Conservation (phyloP, 2,113 vertebrate genomes). For the Anseranas semipalmata region DNA sequence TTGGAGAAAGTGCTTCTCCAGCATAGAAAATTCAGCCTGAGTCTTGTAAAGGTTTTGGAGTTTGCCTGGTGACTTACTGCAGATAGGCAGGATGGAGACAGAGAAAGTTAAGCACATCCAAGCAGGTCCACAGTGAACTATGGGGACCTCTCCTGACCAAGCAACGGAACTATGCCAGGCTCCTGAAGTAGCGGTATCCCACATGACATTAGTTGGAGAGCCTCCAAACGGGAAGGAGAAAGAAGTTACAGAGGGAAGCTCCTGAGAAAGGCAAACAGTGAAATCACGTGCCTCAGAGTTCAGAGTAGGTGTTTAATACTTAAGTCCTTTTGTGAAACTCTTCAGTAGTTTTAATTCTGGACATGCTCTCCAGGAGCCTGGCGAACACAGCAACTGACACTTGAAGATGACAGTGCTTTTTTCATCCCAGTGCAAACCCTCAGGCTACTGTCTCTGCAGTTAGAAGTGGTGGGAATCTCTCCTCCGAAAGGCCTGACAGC, state of each 20-base stretch:
- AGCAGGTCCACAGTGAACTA: background rate
- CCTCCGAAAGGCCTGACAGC: background rate
- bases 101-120: background rate
- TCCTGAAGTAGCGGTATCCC: background rate
- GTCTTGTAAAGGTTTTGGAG: background rate
- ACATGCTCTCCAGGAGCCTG: background rate
- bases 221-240: constrained; percentile 3
- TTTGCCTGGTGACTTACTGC: background rate
- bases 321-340: background rate
- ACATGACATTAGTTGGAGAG: background rate
- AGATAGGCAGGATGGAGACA: background rate
- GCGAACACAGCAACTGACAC: background rate
- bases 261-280: background rate
- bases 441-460: background rate
- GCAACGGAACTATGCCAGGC: background rate
- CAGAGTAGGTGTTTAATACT: background rate
- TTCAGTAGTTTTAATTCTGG: background rate
- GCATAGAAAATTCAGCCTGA: background rate
- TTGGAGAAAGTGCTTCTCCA: background rate
- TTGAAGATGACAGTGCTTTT: background rate
- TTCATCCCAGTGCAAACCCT: background rate
- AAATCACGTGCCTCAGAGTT: background rate
- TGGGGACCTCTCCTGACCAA: constrained; percentile 10
- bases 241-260: background rate
- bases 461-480: background rate